These are phyloP conservation scores for Oscheius onirici DNA, from an alignment of 2,888 invertebrate genomes.

Conservation along the genomic window DNA sequence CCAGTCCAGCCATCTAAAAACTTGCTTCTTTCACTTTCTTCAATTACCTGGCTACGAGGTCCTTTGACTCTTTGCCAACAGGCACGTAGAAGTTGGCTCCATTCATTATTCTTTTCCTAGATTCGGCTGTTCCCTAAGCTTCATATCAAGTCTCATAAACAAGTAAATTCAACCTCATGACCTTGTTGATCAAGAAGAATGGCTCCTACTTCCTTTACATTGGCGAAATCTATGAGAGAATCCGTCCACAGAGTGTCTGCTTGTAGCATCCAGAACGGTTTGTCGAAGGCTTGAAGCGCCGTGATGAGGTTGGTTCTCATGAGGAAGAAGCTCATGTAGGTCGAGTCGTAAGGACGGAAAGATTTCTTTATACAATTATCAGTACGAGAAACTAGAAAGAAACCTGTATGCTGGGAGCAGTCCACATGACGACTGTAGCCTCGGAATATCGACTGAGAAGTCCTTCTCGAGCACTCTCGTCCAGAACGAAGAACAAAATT, in stretches of 20 bases:
- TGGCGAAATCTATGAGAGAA: not conserved
- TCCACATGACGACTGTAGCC: constrained; percentile 47
- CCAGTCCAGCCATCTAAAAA: constrained; percentile 43
- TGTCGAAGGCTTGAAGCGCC: constrained; percentile 49
- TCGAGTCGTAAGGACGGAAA: constrained; percentile 58
- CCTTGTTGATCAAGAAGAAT: constrained; percentile 61
- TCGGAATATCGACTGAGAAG: constrained; percentile 46
- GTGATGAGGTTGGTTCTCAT: constrained; percentile 60
- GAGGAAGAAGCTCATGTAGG: constrained; percentile 63
- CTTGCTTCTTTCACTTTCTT: not conserved
- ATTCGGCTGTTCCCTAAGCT: constrained; percentile 23
- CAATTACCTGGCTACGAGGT: constrained; percentile 36
- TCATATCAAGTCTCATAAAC: not conserved
- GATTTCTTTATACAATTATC: constrained; percentile 33
- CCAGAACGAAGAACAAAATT: constrained; percentile 56
- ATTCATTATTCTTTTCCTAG: constrained; percentile 52
- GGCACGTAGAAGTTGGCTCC: constrained; percentile 59
- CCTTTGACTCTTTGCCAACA: constrained; percentile 30
- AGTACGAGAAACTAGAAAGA: not conserved
- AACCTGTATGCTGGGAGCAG: constrained; percentile 52
- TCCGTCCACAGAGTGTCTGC: constrained; percentile 59
- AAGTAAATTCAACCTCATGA: constrained; percentile 23
- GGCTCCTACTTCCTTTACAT: constrained; percentile 10
- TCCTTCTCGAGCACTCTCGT: constrained; percentile 43
- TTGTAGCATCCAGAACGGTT: constrained; percentile 60